A percentile compares a stretch with the other conserved stretches of the same genome.
These are phyloP conservation scores for Melitaea athalia DNA, from an alignment of 2,888 invertebrate genomes.

Conservation along the genomic window DNA sequence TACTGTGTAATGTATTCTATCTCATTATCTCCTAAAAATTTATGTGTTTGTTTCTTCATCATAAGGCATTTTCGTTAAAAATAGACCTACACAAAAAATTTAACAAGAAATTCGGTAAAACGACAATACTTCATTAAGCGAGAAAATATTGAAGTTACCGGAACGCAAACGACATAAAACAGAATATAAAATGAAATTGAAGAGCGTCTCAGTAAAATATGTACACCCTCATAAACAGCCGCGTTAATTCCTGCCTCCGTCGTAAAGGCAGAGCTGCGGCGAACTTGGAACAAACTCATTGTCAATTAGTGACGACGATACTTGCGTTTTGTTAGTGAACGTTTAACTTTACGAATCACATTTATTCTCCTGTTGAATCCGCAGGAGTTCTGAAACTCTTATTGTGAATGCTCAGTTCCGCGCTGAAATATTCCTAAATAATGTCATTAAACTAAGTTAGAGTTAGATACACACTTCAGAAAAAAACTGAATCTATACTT, in stretches of 20 bases:
- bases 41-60: too few species aligned
- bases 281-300: conserved; percentile 57
- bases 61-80: too few species aligned
- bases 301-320: conserved; percentile 53
- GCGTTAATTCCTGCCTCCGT: conserved; percentile 5
- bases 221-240: conserved; percentile 6
- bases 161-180: background rate
- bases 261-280: conserved; percentile 1
- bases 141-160: background rate
- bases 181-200: background rate
- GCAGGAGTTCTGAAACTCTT: conserved; percentile 9
- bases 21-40: too few species aligned
- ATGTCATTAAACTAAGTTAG: background rate
- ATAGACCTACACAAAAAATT: too few species aligned
- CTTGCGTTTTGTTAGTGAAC: conserved; percentile 19
- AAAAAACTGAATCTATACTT: conserved; percentile 3
- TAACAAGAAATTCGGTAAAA: background rate
- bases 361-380: conserved; percentile 13
- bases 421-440: background rate
- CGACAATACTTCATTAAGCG: background rate
- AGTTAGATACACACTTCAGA: conserved; percentile 2
- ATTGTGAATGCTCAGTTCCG: conserved; percentile 11
- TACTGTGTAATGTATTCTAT: too few species aligned
- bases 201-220: conserved; percentile 8
- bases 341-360: background rate